A percentile compares a stretch with the other conserved stretches of the same genome.
Evolutionary conservation across 1,140 invertebrate genomes (phyloP).

Genomic region (Stegodyphus mimosarum): DNA sequence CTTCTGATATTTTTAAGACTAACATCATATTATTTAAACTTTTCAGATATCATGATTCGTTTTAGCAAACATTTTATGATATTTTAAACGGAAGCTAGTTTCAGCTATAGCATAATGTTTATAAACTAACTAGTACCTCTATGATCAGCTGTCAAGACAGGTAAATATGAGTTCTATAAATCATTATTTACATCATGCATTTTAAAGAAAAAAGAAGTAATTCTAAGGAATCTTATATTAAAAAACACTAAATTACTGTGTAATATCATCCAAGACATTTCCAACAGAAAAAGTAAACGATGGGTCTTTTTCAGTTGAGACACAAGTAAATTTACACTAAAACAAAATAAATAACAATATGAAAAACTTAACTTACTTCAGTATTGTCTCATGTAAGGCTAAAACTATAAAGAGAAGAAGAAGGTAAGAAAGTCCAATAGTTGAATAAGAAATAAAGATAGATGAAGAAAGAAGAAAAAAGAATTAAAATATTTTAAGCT

Average conservation of each 20-base stretch:
- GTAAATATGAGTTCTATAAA: slow-evolving; percentile 44
- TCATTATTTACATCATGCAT: slow-evolving; percentile 3
- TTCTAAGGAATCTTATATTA: neutral
- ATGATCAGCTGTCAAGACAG: slow-evolving; percentile 28
- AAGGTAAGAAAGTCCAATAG: slow-evolving; percentile 31
- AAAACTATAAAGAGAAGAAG: slow-evolving; percentile 80
- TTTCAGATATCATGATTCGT: too few species aligned
- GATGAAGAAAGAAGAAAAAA: slow-evolving; percentile 4
- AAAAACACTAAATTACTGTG: neutral
- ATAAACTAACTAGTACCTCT: neutral
- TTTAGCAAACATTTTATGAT: too few species aligned
- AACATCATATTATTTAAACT: too few species aligned
- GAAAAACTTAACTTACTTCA: slow-evolving; percentile 76
- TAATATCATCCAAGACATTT: too few species aligned
- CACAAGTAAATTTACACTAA: neutral
- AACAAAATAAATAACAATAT: neutral
- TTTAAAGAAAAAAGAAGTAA: neutral
- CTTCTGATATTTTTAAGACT: too few species aligned
- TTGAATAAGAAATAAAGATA: neutral
- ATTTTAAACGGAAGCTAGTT: too few species aligned
- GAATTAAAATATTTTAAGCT: slow-evolving; percentile 72
- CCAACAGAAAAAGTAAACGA: too few species aligned
- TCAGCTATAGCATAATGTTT: neutral
- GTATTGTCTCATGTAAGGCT: slow-evolving; percentile 96
- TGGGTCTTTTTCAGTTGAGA: neutral